Conservation (phyloP, 1,140 invertebrate species). For the Sitobion miscanthi region DNA sequence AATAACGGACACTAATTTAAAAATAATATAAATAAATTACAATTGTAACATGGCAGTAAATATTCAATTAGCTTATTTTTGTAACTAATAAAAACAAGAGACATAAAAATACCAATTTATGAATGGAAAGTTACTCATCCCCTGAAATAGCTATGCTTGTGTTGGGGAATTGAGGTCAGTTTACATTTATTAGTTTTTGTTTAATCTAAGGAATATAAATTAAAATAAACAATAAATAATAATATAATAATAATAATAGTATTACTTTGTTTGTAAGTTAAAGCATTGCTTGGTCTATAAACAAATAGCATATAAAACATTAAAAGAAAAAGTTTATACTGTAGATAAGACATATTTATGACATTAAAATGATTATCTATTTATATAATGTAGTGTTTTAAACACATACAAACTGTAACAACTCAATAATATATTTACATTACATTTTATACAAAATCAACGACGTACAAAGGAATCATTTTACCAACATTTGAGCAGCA, state of each 20-base stretch:
- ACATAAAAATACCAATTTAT: neutral
- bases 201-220: neutral
- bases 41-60: neutral
- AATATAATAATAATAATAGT: too few relatives aligned
- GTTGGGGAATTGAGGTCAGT: neutral
- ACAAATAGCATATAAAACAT: neutral
- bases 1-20: neutral
- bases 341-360: too few relatives aligned
- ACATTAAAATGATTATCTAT: neutral
- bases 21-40: neutral
- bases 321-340: neutral
- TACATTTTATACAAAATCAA: neutral
- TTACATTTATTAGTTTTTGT: neutral
- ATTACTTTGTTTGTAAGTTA: neutral
- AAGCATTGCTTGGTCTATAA: neutral
- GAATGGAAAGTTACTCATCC: neutral
- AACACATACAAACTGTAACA: neutral
- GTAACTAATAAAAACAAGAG: neutral
- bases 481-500: too few relatives aligned
- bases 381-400: neutral
- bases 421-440: neutral
- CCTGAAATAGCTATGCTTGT: too few relatives aligned
- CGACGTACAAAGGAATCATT: too few relatives aligned
- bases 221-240: neutral
- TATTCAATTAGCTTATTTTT: too few relatives aligned